Conservation (phyloP, 2,888 invertebrate genomes). For the Drosophila emarginata region DNA sequence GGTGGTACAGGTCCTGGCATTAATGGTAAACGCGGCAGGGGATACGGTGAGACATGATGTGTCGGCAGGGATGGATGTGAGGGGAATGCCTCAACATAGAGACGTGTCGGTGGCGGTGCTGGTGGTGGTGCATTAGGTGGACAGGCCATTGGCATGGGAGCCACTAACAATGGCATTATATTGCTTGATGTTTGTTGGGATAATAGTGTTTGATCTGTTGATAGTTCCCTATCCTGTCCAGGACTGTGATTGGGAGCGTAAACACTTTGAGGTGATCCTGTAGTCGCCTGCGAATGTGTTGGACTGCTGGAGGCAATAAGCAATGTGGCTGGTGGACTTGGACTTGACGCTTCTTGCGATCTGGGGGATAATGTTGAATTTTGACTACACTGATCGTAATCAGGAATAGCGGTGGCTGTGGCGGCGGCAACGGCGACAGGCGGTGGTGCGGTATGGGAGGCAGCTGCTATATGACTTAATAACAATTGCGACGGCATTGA, state of each 20-base stretch:
- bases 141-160: constrained; percentile 61
- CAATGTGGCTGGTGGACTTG: constrained; percentile 55
- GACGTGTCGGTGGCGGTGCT: constrained; percentile 44
- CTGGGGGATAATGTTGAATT: constrained; percentile 70
- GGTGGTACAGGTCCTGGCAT: constrained; percentile 35
- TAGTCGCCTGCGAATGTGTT: constrained; percentile 69
- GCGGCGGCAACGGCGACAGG: constrained; percentile 36
- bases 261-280: constrained; percentile 77
- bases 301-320: constrained; percentile 55
- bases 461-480: constrained; percentile 76
- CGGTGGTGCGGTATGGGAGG: constrained; percentile 52
- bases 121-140: constrained; percentile 31
- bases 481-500: constrained; percentile 73
- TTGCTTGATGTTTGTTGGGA: background rate
- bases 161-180: constrained; percentile 64
- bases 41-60: constrained; percentile 67
- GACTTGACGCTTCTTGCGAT: constrained; percentile 49
- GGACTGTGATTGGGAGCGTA: constrained; percentile 74
- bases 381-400: constrained; percentile 79
- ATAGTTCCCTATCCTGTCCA: constrained; percentile 7
- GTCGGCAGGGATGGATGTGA: constrained; percentile 35
- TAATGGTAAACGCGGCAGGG: constrained; percentile 74
- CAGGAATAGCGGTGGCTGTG: constrained; percentile 34
- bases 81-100: constrained; percentile 61
- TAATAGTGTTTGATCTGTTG: background rate